phyloP scores from a whole-genome alignment of 2,888 invertebrate genomes.

The Lobophora halterata region DNA sequence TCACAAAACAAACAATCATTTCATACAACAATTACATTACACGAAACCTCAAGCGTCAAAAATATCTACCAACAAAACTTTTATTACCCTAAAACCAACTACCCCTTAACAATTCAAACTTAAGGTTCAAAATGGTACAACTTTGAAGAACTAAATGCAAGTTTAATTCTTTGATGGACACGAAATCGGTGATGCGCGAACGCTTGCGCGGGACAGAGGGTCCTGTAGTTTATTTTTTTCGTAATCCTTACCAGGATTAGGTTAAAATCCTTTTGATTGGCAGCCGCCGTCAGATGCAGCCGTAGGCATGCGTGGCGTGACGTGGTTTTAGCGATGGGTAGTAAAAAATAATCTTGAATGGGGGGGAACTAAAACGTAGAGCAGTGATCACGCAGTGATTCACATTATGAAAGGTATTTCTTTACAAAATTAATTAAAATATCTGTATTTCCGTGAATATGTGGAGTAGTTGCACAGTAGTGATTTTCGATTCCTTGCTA shows the following conservation, averaged over 20 bases:
- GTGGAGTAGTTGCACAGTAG: too few species aligned
- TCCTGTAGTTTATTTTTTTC: conserved; percentile 72
- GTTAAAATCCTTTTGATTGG: conserved; percentile 78
- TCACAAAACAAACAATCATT: conserved; percentile 66
- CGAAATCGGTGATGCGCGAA: conserved; percentile 69
- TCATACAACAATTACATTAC: conserved; percentile 74
- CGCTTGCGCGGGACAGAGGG: conserved; percentile 74
- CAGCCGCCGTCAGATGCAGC: conserved; percentile 76
- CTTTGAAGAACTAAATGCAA: not conserved
- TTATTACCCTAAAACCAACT: not conserved
- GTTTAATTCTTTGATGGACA: conserved; percentile 18
- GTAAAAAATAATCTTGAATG: conserved; percentile 16
- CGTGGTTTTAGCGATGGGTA: conserved; percentile 37
- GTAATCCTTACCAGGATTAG: conserved; percentile 77
- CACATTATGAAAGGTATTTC: too few species aligned
- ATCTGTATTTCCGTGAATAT: too few species aligned
- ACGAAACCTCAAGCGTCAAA: conserved; percentile 74
- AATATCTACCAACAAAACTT: conserved; percentile 23
- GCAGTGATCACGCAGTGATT: too few species aligned
- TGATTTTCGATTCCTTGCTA: too few species aligned
- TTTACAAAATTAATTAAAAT: too few species aligned
- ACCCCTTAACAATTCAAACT: too few species aligned
- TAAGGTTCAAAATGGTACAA: conserved; percentile 33
- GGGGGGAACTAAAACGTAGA: not conserved
- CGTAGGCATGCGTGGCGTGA: conserved; percentile 34